Evolutionary conservation across 2,888 invertebrate genomes (phyloP), one percentile per base, ranked within the genome.

Genomic region (Patella ulyssiponensis): DNA sequence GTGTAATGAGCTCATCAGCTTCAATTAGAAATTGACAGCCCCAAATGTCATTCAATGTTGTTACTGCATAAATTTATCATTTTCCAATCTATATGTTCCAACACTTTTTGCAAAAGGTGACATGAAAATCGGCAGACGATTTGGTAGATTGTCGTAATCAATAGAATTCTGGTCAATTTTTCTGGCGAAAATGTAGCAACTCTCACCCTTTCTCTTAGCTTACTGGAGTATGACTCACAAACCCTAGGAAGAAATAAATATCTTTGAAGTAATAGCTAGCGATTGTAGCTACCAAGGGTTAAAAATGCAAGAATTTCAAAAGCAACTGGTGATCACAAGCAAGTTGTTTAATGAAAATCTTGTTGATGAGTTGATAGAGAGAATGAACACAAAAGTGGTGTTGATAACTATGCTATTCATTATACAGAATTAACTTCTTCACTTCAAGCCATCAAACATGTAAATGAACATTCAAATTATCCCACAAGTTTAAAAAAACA

Each of bases 161-260:
- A 20, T 64, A 64, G 64, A 64, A 20, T 64, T 64, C 23, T 64
- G 64, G 64, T 64, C 23, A 64, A 64, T 64, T 64, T 64, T 64
- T 23, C 20, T 3, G 64, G 20, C 20, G 23, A 64, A 20, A 23
- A 20, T 23, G 64, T 64, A 23, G 64, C 64, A 20, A 64, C 64
- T 64, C 23, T 64, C 64, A 64, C 64, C 64, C 64, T 23, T 56
- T 20, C 64, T 64, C 64, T 20, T 64, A 64, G 64, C 64, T 64
- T 64, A 64, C 64, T 64, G 64, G 23, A 64, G 64, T 64, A 64
- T 64, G 64, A 64, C 64, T 64, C 64, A 64, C 64, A 64, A 64
- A 64, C 20, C 20, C 23, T 64, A 64, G 23, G 64, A 64, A 23
- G 23, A 64, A 64, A 64, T 64, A 23, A 64, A 23, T 64, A 64